Percentiles rank a stretch among this genome's conserved stretches.
Evolutionary conservation across 2,888 invertebrate species (phyloP).

Genomic region (Eutolmus rufibarbis): DNA sequence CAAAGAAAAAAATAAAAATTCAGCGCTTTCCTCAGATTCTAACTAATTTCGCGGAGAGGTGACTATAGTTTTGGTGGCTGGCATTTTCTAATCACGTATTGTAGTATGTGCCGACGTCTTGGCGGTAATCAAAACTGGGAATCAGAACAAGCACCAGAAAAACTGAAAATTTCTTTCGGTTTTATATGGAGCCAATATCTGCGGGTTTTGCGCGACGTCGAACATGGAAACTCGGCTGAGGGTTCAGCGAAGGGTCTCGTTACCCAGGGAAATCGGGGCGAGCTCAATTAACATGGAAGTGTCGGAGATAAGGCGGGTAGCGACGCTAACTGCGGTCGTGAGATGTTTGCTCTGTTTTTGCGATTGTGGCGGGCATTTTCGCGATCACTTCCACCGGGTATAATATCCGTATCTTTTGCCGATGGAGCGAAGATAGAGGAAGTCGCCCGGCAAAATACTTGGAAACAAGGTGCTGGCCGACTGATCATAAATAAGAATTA

Average conservation of each 20-base stretch:
- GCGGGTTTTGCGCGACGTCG: neutral
- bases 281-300: conserved; percentile 40
- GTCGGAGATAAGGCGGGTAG: conserved; percentile 33
- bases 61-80: conserved; percentile 20
- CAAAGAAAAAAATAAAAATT: neutral
- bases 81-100: conserved; percentile 9
- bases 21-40: conserved; percentile 16
- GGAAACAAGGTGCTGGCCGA: conserved; percentile 20
- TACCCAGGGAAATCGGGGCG: conserved; percentile 18
- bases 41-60: conserved; percentile 15
- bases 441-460: neutral
- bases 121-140: neutral
- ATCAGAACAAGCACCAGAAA: conserved; percentile 27
- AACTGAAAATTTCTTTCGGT: conserved; percentile 16
- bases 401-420: neutral
- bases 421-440: conserved; percentile 30
- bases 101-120: neutral
- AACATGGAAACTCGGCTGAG: conserved; percentile 8
- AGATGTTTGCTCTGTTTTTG: conserved; percentile 29
- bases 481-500: conserved; percentile 39
- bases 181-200: neutral
- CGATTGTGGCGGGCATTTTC: conserved; percentile 6
- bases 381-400: neutral
- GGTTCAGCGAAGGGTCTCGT: conserved; percentile 32
- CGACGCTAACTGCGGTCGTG: conserved; percentile 29